Base-by-base conservation (phyloP, 1,140 invertebrate genomes). In the Teleogryllus occipitalis region DNA sequence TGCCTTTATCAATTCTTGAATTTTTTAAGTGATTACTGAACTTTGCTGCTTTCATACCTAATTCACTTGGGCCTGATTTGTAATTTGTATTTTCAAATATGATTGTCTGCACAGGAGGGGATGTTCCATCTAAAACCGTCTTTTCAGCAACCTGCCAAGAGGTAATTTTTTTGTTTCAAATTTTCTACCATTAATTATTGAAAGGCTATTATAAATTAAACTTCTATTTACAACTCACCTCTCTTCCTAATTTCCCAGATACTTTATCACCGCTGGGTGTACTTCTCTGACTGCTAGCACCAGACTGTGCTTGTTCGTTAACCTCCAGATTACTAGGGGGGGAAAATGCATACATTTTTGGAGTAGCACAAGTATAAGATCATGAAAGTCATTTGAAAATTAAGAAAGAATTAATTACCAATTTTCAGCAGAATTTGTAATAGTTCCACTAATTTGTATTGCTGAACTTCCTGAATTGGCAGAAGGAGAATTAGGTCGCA, bases 21-120 rank as follows among this genome's bases (percentile, higher is more conserved):
- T 80, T 81, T 79, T 89, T 88, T 7, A 88, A 84, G 21, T 89
- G 88, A 80, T 85, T 87, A 0, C 85, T 85, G 80, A 48, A 54
- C 75, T 87, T 88, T 82, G 89, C 89, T 4, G 84, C 83, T 79
- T 89, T 89, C 46, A 87, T 85, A 7, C 84, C 87, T 81, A 87
- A 82, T 80, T 85, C 81, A 83, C 88, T 91, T 83, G 84, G 90
- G 83, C 85, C 85, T 79, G 91, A 90, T 86, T 94, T 94, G 83
- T 94, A 96, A 84, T 96, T 96, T 0, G 95, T 96, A 85, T 97
- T 97, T 84, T 97, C 96, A 84, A 97, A 97, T 80, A 97, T 96
- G 54, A 97, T 93, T 0, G 95, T 97, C 84, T 95, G 93, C 18
- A 96, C 94, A 0, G 94, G 93, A 2, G 93, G 90, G 8, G 92